Evolutionary conservation across 2,888 invertebrate genomes (phyloP), one percentile per base, ranked within the genome.

Genomic region (Keiferia lycopersicella): DNA sequence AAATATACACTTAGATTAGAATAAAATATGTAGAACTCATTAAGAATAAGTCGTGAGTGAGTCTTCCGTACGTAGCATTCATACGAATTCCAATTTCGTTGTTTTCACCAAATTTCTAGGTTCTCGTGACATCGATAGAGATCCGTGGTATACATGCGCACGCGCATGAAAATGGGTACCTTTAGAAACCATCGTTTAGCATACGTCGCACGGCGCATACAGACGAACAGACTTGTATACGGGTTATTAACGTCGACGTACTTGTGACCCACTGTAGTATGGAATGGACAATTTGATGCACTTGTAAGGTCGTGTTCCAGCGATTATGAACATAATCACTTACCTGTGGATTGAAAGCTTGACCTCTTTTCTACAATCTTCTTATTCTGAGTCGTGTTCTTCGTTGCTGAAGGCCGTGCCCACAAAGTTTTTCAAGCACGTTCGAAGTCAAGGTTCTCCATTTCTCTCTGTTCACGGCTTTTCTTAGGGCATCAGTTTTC

Each of bases 121-220:
- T 61, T 50, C 34, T 45, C 88, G 86, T 89, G 88, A 88, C 84
- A 81, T 81, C 74, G 89, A 89, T 87, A 86, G 22, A 78, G 80
- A 89, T 88, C 76, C 67, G 51, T 81, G 79, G 70, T 80, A 80
- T 75, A 82, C 75, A 80, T 84, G 82, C 75, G 77, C 82, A 80
- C 77, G 79, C 83, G 84, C 88, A 87, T 87, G 86, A 84, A 83
- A 84, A 77, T 61, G 30, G 45, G 56, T 56, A 56, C 56, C 56
- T 56, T 56, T 75, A 79, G 73, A 70, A 60, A 60, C 60, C 20
- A 26, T 38, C 20, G 60, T 60, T 60, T 60, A 72, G 76, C 72
- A 80, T 79, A 74, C 78, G 67, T 62, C 65, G 62, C 68, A 68
- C 66, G 66, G 22, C 11, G 59, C 34, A 10, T 18, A 22, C 38